Evolutionary conservation across 1,140 invertebrate species (phyloP).

Genomic region (Grapholita molesta): DNA sequence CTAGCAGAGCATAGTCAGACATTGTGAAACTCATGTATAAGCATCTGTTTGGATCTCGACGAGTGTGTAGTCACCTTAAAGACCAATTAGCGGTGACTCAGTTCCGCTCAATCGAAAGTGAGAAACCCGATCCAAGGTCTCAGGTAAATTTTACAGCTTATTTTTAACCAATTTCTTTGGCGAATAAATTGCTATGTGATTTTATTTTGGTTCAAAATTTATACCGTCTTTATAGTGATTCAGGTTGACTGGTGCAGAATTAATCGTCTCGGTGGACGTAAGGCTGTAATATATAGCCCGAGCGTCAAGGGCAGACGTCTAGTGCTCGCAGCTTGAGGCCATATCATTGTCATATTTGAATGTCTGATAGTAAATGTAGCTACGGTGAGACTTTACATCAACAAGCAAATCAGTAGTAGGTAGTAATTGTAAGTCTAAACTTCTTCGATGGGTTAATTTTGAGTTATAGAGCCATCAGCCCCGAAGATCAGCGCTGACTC

Average conservation of each 20-base stretch:
- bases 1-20: neutral
- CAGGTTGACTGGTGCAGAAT: conserved; percentile 2
- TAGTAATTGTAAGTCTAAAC: no score
- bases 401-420: no score
- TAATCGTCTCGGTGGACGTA: conserved; percentile 3
- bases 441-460: no score
- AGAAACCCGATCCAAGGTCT: conserved; percentile 2
- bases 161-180: conserved; percentile 13
- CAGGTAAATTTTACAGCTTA: conserved; percentile 6
- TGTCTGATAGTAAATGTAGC: no score
- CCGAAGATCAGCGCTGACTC: no score
- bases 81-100: conserved; percentile 1
- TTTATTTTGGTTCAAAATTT: conserved; percentile 15
- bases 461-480: no score
- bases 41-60: neutral
- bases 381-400: no score
- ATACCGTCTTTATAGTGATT: conserved; percentile 16
- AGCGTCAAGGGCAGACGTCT: conserved; percentile 1
- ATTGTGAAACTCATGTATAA: neutral
- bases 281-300: conserved; percentile 1
- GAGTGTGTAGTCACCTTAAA: neutral
- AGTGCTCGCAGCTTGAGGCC: conserved; percentile 8
- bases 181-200: conserved; percentile 4
- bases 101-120: conserved; percentile 9
- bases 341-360: conserved; percentile 12